Conservation (phyloP, 2,797 vertebrate species). For the Muraenolepis orangiensis region DNA sequence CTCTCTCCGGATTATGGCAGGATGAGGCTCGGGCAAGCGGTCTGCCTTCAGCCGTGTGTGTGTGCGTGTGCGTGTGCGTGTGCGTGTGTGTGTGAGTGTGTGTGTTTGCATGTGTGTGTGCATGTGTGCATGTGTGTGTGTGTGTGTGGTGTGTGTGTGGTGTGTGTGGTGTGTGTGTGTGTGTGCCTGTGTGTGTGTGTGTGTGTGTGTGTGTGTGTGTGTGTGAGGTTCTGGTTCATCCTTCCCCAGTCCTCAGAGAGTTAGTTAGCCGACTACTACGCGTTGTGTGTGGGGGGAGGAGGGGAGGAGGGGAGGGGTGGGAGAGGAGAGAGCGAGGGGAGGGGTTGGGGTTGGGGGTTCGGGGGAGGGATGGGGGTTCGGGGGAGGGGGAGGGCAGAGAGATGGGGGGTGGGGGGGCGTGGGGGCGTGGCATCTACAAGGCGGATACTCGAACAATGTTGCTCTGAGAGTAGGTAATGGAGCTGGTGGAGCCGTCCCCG, state of each 20-base stretch:
- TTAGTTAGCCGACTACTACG: slow-evolving; percentile 52
- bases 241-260: slow-evolving; percentile 20
- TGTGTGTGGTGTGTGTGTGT: neutral
- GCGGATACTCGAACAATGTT: slow-evolving; percentile 99
- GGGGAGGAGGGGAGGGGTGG: too few species aligned
- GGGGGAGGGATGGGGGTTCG: too few species aligned
- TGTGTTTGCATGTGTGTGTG: too few species aligned
- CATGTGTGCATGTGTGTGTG: too few species aligned
- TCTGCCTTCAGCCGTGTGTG: slow-evolving; percentile 48
- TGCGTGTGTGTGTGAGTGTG: slow-evolving; percentile 52
- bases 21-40: slow-evolving; percentile 70
- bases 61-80: too few species aligned
- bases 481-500: slow-evolving; percentile 77
- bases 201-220: neutral
- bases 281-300: neutral
- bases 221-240: neutral
- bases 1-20: slow-evolving; percentile 71
- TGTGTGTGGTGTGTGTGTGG: neutral
- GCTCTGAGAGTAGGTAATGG: slow-evolving; percentile 87
- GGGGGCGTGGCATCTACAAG: slow-evolving; percentile 81
- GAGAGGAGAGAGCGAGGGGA: too few species aligned
- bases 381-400: too few species aligned
- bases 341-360: too few species aligned
- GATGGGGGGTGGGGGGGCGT: slow-evolving; percentile 14
- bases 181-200: slow-evolving; percentile 51